Conservation (phyloP, 2,113 vertebrate genomes). For the Syngnathus floridae region DNA sequence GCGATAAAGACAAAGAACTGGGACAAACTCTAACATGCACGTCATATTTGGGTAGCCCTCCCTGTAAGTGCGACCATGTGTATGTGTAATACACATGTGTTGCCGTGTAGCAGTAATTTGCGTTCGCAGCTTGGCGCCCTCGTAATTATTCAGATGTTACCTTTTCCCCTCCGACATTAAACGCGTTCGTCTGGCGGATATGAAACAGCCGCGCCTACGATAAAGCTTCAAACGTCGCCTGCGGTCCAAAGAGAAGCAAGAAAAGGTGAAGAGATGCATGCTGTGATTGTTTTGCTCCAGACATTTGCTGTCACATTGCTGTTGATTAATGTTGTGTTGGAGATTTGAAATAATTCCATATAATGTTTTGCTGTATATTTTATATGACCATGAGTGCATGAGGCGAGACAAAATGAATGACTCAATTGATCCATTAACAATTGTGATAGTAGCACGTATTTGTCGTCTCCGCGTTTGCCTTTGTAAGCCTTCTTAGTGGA, state of each 20-base stretch:
- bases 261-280: constrained; percentile 63
- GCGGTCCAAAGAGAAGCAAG: constrained; percentile 55
- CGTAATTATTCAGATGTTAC: constrained; percentile 71
- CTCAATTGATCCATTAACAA: not conserved
- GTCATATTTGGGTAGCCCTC: constrained; percentile 28
- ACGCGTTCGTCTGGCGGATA: constrained; percentile 69
- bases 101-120: constrained; percentile 68
- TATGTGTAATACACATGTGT: constrained; percentile 62
- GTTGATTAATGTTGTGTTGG: constrained; percentile 37
- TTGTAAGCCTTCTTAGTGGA: not conserved
- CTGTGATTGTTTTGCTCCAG: constrained; percentile 61
- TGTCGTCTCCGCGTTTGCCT: not conserved
- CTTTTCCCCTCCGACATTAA: constrained; percentile 71
- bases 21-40: constrained; percentile 1
- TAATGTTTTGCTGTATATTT: constrained; percentile 3
- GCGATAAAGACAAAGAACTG: no score
- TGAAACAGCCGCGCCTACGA: constrained; percentile 65
- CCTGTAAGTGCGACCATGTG: constrained; percentile 16
- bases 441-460: not conserved
- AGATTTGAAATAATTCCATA: constrained; percentile 31
- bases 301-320: constrained; percentile 46
- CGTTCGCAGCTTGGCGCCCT: constrained; percentile 72
- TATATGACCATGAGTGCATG: not conserved
- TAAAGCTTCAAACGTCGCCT: constrained; percentile 68
- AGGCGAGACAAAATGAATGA: constrained; percentile 1